These are phyloP conservation scores for Drosophila albomicans DNA, from an alignment of 1,140 invertebrate species.

Conservation along the genomic window DNA sequence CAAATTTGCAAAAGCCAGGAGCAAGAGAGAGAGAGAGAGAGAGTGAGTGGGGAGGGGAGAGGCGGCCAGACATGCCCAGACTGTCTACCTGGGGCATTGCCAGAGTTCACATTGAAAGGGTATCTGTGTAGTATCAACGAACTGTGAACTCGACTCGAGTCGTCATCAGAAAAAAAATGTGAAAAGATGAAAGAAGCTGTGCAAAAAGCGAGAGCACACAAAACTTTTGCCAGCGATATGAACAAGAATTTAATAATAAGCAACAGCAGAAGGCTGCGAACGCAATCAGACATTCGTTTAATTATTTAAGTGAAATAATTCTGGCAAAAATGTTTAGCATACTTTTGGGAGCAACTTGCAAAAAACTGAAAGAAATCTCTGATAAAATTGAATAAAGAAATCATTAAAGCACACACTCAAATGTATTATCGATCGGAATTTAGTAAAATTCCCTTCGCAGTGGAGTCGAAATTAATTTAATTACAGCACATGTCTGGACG, in stretches of 20 bases:
- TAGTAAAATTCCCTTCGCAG: not conserved
- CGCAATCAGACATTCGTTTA: not conserved
- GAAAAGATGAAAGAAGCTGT: slow-evolving; percentile 1
- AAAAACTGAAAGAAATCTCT: not conserved
- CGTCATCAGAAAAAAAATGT: not conserved
- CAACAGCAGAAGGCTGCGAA: too few species aligned
- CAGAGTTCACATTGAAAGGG: slow-evolving; percentile 10
- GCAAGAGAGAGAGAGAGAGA: too few species aligned
- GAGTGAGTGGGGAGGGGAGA: not conserved
- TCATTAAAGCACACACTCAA: not conserved
- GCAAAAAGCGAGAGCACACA: not conserved
- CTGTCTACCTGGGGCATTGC: slow-evolving; percentile 14
- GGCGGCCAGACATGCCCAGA: slow-evolving; percentile 6
- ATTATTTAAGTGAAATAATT: not conserved
- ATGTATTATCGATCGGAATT: not conserved
- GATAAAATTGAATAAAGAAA: too few species aligned
- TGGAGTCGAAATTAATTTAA: not conserved
- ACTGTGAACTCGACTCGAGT: not conserved
- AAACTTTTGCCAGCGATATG: not conserved
- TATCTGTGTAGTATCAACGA: slow-evolving; percentile 4
- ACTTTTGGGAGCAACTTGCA: not conserved
- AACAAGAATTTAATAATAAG: not conserved
- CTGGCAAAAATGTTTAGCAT: not conserved
- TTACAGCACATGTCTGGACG: not conserved
- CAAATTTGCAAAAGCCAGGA: slow-evolving; percentile 16